Evolutionary conservation across 2,888 invertebrate species (phyloP).

Genomic region (Hydrotaea diabolus): DNA sequence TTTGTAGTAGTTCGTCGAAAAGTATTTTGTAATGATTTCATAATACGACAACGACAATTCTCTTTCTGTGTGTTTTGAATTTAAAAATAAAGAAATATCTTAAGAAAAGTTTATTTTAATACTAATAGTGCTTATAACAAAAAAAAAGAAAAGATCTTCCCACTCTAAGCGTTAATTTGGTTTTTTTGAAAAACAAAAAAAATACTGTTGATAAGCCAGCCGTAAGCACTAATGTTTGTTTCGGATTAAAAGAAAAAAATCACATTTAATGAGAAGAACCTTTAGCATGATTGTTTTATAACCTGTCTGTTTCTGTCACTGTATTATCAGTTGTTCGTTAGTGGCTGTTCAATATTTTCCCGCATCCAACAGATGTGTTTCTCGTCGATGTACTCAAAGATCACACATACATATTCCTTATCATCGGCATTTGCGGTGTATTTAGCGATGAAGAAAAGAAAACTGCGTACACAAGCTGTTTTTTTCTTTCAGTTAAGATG

Average conservation of each 20-base stretch:
- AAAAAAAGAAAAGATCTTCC: slow-evolving; percentile 23
- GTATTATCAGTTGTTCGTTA: slow-evolving; percentile 8
- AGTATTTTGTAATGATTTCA: slow-evolving; percentile 77
- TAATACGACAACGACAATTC: slow-evolving; percentile 66
- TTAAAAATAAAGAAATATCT: slow-evolving; percentile 42
- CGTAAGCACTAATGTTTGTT: slow-evolving; percentile 28
- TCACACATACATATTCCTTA: slow-evolving; percentile 15
- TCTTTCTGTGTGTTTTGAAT: slow-evolving; percentile 46
- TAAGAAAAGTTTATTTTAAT: slow-evolving; percentile 61
- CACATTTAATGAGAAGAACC: background rate
- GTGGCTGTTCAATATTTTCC: background rate
- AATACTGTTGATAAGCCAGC: slow-evolving; percentile 16
- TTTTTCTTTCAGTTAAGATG: slow-evolving; percentile 1
- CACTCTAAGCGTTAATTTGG: background rate
- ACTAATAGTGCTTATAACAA: slow-evolving; percentile 47
- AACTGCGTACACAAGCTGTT: slow-evolving; percentile 43
- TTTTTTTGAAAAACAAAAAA: slow-evolving; percentile 20
- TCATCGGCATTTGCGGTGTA: slow-evolving; percentile 8
- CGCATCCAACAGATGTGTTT: slow-evolving; percentile 17
- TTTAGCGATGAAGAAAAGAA: slow-evolving; percentile 22
- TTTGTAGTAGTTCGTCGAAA: slow-evolving; percentile 2
- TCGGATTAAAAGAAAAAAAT: background rate
- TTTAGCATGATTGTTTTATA: slow-evolving; percentile 27
- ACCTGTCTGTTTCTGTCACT: background rate
- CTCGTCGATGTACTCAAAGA: background rate